Percentiles rank a stretch among this genome's conserved stretches.
Evolutionary conservation across 2,797 vertebrate genomes (phyloP).

Genomic region (Ara ararauna): DNA sequence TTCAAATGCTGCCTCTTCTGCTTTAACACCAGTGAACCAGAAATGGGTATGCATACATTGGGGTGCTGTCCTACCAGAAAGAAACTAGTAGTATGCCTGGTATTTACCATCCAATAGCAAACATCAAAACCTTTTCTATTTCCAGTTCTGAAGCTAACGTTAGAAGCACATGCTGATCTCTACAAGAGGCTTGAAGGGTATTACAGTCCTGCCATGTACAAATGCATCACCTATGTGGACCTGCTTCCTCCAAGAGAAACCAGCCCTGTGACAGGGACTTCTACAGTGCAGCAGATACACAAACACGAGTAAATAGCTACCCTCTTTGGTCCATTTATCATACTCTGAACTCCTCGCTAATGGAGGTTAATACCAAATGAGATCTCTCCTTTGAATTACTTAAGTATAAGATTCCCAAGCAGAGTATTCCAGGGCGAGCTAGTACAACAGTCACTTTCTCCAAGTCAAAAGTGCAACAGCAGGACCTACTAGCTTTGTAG

Average conservation of each 20-base stretch:
- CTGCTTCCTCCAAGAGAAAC: neutral
- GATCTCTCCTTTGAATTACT: neutral
- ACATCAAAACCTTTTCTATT: neutral
- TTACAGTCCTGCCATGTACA: neutral
- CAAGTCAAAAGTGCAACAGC: neutral
- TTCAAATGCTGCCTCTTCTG: neutral
- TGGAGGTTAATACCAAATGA: neutral
- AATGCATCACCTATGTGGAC: neutral
- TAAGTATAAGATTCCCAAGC: neutral
- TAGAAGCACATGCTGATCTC: neutral
- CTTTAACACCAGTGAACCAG: neutral
- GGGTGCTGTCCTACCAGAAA: neutral
- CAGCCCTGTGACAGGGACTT: neutral
- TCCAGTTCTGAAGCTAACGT: neutral
- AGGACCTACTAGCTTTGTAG: neutral
- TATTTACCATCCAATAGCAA: neutral
- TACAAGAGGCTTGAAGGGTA: neutral
- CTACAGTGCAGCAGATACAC: neutral
- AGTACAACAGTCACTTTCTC: neutral
- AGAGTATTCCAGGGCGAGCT: neutral
- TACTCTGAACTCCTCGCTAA: rapidly evolving
- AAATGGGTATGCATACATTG: neutral
- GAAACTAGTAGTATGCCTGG: neutral
- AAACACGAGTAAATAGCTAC: neutral
- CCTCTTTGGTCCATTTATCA: neutral